Percentiles rank a stretch among this genome's conserved stretches.
Conservation (phyloP, 1,140 invertebrate species). For the Zaprionus davidi region DNA sequence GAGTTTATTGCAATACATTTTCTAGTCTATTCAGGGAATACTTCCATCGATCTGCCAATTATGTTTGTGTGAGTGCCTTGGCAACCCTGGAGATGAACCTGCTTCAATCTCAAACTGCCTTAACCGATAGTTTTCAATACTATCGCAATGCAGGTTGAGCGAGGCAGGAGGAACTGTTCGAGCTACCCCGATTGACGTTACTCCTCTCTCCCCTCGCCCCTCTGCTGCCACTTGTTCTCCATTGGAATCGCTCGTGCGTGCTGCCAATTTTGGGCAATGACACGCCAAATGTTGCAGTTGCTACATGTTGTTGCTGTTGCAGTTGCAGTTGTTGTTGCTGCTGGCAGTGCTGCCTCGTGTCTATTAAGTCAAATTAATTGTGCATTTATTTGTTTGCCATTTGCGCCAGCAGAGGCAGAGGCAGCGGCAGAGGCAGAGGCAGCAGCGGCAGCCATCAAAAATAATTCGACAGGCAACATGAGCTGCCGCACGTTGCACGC, state of each 20-base stretch:
- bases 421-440: not conserved
- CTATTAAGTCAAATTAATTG: slow-evolving; percentile 80
- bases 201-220: not conserved
- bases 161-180: not conserved
- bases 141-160: not conserved
- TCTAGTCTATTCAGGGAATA: too few species aligned
- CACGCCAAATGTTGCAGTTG: slow-evolving; percentile 33
- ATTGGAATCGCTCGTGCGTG: slow-evolving; percentile 31
- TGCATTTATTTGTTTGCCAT: slow-evolving; percentile 75
- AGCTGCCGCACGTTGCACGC: slow-evolving; percentile 5
- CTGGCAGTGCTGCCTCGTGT: slow-evolving; percentile 47
- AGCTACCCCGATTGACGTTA: not conserved
- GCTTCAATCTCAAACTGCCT: too few species aligned
- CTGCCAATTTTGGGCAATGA: slow-evolving; percentile 44
- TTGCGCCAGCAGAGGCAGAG: slow-evolving; percentile 19
- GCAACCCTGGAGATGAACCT: too few species aligned
- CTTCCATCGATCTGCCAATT: too few species aligned
- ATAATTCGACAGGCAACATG: slow-evolving; percentile 78
- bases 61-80: too few species aligned
- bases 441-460: slow-evolving; percentile 66
- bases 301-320: slow-evolving; percentile 7
- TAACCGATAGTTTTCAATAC: too few species aligned
- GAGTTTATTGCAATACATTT: too few species aligned
- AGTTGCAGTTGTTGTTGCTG: slow-evolving; percentile 11
- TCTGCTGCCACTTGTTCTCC: not conserved